phyloP scores from a whole-genome alignment of 1,140 invertebrate genomes.

The Drosophila rufa region DNA sequence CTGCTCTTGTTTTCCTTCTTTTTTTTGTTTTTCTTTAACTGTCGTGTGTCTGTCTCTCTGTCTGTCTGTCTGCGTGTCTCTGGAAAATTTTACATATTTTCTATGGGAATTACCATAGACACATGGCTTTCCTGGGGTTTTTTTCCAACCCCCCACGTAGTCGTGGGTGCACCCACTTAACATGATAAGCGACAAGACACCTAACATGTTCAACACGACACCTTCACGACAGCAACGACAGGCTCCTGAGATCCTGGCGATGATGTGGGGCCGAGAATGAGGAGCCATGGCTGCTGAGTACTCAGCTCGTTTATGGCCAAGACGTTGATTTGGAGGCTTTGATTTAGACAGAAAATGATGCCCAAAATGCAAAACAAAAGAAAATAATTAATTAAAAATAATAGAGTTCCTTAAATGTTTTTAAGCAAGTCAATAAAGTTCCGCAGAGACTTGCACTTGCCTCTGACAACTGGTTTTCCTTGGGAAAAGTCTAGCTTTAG shows the following conservation, averaged over 20 bases:
- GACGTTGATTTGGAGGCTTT: conserved; percentile 8
- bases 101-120: conserved; percentile 80
- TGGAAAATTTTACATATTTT: conserved; percentile 76
- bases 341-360: not conserved
- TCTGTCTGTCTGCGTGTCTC: conserved; percentile 25
- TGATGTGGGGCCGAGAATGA: not conserved
- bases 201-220: conserved; percentile 83
- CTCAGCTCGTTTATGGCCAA: conserved; percentile 26
- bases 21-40: conserved; percentile 24
- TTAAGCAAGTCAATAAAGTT: not conserved
- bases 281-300: conserved; percentile 21
- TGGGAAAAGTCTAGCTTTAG: conserved; percentile 1
- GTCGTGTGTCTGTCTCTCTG: conserved; percentile 24
- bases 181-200: conserved; percentile 83
- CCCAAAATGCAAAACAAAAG: not conserved
- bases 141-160: conserved; percentile 50
- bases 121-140: conserved; percentile 32
- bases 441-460: not conserved
- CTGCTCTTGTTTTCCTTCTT: conserved; percentile 35
- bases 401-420: not conserved
- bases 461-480: not conserved
- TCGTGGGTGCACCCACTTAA: conserved; percentile 78
- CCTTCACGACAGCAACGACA: conserved; percentile 72
- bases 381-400: not conserved
- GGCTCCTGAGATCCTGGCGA: conserved; percentile 34